phyloP scores from a whole-genome alignment of 2,888 invertebrate genomes.

The Coenonympha glycerion region DNA sequence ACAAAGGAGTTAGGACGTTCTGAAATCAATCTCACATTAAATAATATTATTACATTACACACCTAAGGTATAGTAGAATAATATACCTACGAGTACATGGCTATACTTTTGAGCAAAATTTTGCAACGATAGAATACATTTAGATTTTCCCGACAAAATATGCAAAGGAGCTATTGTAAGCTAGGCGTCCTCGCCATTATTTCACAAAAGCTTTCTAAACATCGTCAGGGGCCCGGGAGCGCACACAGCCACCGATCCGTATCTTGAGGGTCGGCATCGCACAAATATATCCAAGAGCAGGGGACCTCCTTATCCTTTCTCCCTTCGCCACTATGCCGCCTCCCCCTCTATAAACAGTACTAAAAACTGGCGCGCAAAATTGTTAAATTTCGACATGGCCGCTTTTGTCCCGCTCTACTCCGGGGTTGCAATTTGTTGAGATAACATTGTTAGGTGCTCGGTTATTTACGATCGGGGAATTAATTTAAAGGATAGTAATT shows the following conservation, averaged over 20 bases:
- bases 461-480: constrained; percentile 58
- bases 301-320: constrained; percentile 67
- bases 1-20: too few relatives aligned
- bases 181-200: constrained; percentile 42
- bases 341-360: constrained; percentile 63
- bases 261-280: constrained; percentile 58
- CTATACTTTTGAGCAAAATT: background rate
- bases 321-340: constrained; percentile 58
- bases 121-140: constrained; percentile 12
- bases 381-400: constrained; percentile 60
- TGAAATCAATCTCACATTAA: too few relatives aligned
- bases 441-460: constrained; percentile 54
- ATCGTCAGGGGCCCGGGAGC: constrained; percentile 40
- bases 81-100: too few relatives aligned
- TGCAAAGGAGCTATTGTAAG: constrained; percentile 25
- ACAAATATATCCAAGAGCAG: constrained; percentile 68
- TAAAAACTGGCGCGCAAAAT: constrained; percentile 67
- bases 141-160: constrained; percentile 18
- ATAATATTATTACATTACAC: too few relatives aligned
- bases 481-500: constrained; percentile 51
- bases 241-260: constrained; percentile 49
- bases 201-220: constrained; percentile 57
- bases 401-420: constrained; percentile 52
- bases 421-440: constrained; percentile 65
- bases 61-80: too few relatives aligned